Evolutionary conservation across 2,888 invertebrate species (phyloP).

Genomic region (Apamea epomidion): DNA sequence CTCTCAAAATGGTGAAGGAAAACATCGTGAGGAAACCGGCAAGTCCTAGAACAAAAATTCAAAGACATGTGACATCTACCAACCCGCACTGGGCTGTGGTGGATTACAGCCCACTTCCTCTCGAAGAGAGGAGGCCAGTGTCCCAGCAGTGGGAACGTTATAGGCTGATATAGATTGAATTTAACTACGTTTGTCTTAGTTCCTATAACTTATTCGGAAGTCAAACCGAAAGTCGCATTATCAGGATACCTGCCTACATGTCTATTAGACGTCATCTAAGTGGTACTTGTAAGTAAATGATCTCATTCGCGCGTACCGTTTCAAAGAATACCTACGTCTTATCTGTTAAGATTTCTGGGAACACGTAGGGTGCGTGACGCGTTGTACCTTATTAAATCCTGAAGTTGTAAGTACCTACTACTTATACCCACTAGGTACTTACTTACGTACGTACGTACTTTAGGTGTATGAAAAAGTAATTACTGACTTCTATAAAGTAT

Average conservation of each 20-base stretch:
- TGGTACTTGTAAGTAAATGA: constrained; percentile 58
- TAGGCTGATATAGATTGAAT: too few species aligned
- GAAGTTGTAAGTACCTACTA: not conserved
- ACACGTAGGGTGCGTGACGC: constrained; percentile 44
- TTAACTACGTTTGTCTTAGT: not conserved
- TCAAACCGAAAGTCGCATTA: constrained; percentile 10
- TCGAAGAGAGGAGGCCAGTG: too few species aligned
- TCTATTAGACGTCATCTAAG: constrained; percentile 42
- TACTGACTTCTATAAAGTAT: not conserved
- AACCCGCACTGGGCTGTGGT: too few species aligned
- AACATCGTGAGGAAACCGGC: too few species aligned
- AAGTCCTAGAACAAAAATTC: too few species aligned
- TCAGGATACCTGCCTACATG: constrained; percentile 48
- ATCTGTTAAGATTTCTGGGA: constrained; percentile 49
- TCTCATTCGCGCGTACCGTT: constrained; percentile 53
- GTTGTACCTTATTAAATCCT: constrained; percentile 46
- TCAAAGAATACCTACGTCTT: constrained; percentile 46
- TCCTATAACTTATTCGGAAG: not conserved
- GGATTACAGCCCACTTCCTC: too few species aligned
- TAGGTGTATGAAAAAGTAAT: not conserved
- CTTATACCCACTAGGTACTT: not conserved
- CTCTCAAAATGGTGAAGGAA: too few species aligned
- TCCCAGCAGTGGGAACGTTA: too few species aligned
- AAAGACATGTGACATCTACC: too few species aligned
- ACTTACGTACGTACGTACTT: too few species aligned